Evolutionary conservation across 2,113 vertebrate species (phyloP), one percentile per base, ranked within the genome.

Genomic region (Holacanthus passer): DNA sequence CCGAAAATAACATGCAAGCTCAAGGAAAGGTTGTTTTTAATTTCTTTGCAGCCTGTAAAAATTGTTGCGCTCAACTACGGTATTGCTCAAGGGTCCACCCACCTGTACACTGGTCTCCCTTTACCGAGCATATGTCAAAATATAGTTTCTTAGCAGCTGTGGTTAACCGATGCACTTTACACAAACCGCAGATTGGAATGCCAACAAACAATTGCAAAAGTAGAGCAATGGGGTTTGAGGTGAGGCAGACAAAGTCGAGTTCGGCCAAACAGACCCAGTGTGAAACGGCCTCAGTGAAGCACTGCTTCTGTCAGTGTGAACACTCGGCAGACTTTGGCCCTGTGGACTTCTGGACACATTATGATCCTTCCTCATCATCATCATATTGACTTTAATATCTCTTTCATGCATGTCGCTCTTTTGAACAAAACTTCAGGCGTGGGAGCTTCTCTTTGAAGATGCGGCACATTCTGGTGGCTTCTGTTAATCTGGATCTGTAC

Each of bases 371-470:
- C 1, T 64, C 55, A 9, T 47, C 31, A 9, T 47, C 31, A 63
- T 27, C 68, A 27, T 1, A 22, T 41, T 9, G 59, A 27, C 16
- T 48, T 14, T 9, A 24, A 59, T 27, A 58, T 52, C 22, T 13
- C 58, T 50, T 65, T 55, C 31, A 77, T 7, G 19, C 27, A 1
- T 43, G 41, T 63, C 1, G 1, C 41, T 69, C 24, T 32, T 71
- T 59, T 24, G 14, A 59, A 65, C 16, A 43, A 41, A 66, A 55
- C 22, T 37, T 64, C 37, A 6, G 22, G 29, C 58, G 29, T 29
- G n/a, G 12, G 14, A 37, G 62, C 31, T 31, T 50, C 53, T 0
- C 73, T 87, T 73, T 85, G 71, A 88, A 81, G 83, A 65, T 31
- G 22, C 0, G 81, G 35, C 27, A 56, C 24, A 50, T 50, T 75